A percentile compares a stretch with the other conserved stretches of the same genome.
Conservation (phyloP, 2,113 vertebrate species). For the Odocoileus virginianus region DNA sequence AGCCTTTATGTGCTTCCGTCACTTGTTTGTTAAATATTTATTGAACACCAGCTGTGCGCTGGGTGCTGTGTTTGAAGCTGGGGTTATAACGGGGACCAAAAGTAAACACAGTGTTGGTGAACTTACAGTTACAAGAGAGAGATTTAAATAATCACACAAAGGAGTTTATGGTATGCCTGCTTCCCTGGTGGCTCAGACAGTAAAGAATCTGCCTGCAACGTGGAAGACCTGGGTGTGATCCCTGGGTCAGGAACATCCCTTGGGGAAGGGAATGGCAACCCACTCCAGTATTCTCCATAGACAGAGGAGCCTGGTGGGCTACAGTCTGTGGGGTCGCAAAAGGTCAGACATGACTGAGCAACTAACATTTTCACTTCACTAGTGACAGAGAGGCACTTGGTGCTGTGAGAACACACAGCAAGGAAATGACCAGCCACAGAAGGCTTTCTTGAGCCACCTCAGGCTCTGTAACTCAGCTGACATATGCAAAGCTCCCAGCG, state of each 20-base stretch:
- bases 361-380: not conserved
- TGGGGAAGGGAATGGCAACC: not conserved
- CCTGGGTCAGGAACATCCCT: not conserved
- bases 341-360: not conserved
- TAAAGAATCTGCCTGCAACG: not conserved
- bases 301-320: not conserved
- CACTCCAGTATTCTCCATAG: not conserved
- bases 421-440: not conserved
- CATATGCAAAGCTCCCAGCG: not conserved
- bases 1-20: not conserved
- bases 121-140: not conserved
- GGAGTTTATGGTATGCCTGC: not conserved
- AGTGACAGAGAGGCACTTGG: not conserved
- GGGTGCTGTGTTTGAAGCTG: not conserved
- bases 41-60: not conserved
- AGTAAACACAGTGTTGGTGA: not conserved
- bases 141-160: not conserved
- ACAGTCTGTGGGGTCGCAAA: not conserved
- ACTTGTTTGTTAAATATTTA: not conserved
- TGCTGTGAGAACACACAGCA: not conserved
- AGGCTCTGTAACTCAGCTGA: not conserved
- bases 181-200: not conserved
- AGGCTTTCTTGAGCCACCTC: not conserved
- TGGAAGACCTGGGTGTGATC: not conserved
- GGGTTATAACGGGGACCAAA: not conserved